Base-by-base conservation (phyloP, 2,888 invertebrate genomes). In the Drosophila robusta region DNA sequence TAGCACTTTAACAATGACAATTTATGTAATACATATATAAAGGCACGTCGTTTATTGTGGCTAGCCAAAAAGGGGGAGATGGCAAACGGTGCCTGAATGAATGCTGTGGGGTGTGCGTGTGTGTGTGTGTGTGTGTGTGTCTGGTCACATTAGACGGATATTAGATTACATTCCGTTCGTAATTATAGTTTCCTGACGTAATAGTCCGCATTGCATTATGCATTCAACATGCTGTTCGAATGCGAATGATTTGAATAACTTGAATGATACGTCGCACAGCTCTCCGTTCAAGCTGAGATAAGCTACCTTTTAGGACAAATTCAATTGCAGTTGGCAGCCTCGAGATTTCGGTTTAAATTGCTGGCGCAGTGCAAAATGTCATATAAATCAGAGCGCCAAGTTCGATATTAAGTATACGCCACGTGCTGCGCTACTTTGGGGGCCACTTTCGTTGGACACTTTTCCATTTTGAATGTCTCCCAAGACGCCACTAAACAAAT, bases 401-500 rank as follows among this genome's bases (percentile, higher is more conserved):
- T 8, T 7, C 18, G 18, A 71, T 60, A 64, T 80, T 56, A 70
- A 62, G 73, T 73, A 68, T 49, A 71, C 65, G 54, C 66, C 67
- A 54, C 52, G 50, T 46, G 60, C 66, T 29, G 41, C 56, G 24
- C 44, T 29, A 39, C 66, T 55, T 56, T 42, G 64, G 52, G 54
- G 36, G 41, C 54, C 45, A 36, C 36, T 63, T 55, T 44, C 61
- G 66, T 65, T 68, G 82, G 82, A 58, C 78, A 83, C 68, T 76
- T 83, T 76, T 70, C 41, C 47, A 38, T 45, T 69, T 73, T 69
- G 16, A 80, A 83, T 83, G 87, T 78, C 87, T 87, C 85, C 85
- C 85, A 72, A 84, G 85, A 78, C 75, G 66, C 82, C 81, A 85
- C 85, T 85, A 85, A 87, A 85, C 87, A 85, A 85, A 85, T 85